Base-by-base conservation (phyloP, 2,888 invertebrate species). In the Meloe dianella region DNA sequence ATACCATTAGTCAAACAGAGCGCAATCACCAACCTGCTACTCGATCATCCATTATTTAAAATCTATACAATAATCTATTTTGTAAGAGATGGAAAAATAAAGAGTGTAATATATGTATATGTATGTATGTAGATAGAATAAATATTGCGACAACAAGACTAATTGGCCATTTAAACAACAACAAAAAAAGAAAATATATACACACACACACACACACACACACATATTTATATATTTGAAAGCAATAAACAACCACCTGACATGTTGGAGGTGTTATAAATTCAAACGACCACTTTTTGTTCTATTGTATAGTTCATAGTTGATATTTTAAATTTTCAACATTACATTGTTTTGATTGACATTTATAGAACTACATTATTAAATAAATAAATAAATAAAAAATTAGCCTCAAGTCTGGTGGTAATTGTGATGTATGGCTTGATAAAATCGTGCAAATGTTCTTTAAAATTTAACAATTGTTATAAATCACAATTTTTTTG, bases 41-140 rank as follows among this genome's bases (percentile, higher is more conserved):
- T 67, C 61, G 64, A 67, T 67, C 67, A 67, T 67, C 67, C 41
- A 67, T 67, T 67, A 67, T 64, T 29, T 38, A 30, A 35, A 64
- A 64, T 67, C 54, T 54, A 27, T 24, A 22, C 54, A 54, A 54
- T 24, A 24, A 32, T 30, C 30, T 14, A 17, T 27, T 29, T 38
- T 20, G 12, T 30, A 20, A 3, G 12, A 57, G n/a, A 29, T 14
- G 17, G 29, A 27, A 14, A 57, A 22, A 22, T 7, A 57, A 57
- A 29, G 17, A 10, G 9, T n/a, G n/a, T n/a, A n/a, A n/a, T n/a
- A n/a, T n/a, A n/a, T n/a, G n/a, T n/a, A n/a, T n/a, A n/a, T n/a
- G n/a, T n/a, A n/a, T n/a, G n/a, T n/a, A n/a, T n/a, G n/a, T n/a
- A n/a, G n/a, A n/a, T n/a, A n/a, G 29, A 29, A 17, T 47, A 47